Evolutionary conservation across 2,797 vertebrate species (phyloP).

Genomic region (Dryobates pubescens): DNA sequence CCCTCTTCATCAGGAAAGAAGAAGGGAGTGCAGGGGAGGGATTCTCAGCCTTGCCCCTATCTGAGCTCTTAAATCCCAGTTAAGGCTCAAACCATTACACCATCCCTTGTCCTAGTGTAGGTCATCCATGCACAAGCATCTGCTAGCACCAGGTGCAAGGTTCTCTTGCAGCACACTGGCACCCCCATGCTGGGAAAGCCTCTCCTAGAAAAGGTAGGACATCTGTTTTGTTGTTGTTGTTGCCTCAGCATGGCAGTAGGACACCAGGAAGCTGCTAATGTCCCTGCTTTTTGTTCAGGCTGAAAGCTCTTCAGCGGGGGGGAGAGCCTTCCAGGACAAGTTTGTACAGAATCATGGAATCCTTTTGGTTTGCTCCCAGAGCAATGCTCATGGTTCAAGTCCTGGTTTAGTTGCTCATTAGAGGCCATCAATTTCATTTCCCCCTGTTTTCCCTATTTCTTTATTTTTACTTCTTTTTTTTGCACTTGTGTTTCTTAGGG

Average conservation of each 20-base stretch:
- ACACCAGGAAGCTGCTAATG: not conserved
- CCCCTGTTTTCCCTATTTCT: rapidly evolving
- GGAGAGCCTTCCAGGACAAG: not conserved
- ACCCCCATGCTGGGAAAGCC: not conserved
- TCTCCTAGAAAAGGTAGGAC: not conserved
- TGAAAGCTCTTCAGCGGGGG: not conserved
- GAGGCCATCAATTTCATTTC: not conserved
- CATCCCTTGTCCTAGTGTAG: rapidly evolving
- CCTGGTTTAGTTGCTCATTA: not conserved
- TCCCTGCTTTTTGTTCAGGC: not conserved
- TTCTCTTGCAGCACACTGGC: not conserved
- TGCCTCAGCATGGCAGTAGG: not conserved
- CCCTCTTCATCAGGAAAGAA: too few relatives aligned
- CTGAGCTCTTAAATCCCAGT: too few relatives aligned
- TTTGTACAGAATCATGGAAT: not conserved
- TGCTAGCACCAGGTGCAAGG: not conserved
- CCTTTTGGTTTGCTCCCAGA: not conserved
- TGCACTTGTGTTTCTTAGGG: not conserved
- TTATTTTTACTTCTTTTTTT: not conserved
- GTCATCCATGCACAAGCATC: too few relatives aligned
- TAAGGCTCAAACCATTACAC: not conserved
- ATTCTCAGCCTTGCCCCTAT: too few relatives aligned
- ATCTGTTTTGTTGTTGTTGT: not conserved
- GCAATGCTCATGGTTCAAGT: not conserved
- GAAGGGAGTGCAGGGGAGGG: too few relatives aligned